These are phyloP conservation scores for Gymnogyps californianus DNA, from an alignment of 2,113 vertebrate genomes.

Conservation along the genomic window DNA sequence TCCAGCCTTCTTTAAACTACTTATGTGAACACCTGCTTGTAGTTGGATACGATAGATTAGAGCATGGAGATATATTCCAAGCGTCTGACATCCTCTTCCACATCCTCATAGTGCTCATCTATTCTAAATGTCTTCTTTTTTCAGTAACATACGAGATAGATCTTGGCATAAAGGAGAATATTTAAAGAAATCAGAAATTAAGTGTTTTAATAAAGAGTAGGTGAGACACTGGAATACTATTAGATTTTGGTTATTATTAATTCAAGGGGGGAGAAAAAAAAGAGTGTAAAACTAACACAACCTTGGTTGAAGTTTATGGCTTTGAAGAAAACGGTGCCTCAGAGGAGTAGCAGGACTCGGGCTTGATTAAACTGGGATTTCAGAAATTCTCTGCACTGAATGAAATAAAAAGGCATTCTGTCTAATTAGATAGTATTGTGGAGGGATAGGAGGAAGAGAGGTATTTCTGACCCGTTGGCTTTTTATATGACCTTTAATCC, in stretches of 20 bases:
- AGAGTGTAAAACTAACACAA: neutral
- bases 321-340: conserved; percentile 43
- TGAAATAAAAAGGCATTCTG: conserved; percentile 38
- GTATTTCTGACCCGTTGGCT: neutral
- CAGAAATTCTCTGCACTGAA: conserved; percentile 29
- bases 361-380: conserved; percentile 74
- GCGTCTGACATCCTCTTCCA: neutral
- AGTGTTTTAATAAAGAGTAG: neutral
- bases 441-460: neutral
- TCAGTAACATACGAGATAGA: neutral
- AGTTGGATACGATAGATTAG: neutral
- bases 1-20: neutral
- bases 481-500: conserved; percentile 10
- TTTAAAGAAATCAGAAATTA: neutral
- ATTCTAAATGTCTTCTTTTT: neutral
- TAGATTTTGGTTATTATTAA: neutral
- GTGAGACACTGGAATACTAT: neutral
- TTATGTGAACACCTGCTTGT: neutral
- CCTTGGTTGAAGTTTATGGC: conserved; percentile 32
- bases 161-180: neutral
- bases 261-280: neutral
- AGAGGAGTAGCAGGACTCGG: conserved; percentile 17
- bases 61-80: neutral
- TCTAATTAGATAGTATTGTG: conserved; percentile 48
- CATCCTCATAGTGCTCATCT: neutral